A percentile compares a stretch with the other conserved stretches of the same genome.
Conservation (phyloP, 2,888 invertebrate genomes). For the Pomacea canaliculata region DNA sequence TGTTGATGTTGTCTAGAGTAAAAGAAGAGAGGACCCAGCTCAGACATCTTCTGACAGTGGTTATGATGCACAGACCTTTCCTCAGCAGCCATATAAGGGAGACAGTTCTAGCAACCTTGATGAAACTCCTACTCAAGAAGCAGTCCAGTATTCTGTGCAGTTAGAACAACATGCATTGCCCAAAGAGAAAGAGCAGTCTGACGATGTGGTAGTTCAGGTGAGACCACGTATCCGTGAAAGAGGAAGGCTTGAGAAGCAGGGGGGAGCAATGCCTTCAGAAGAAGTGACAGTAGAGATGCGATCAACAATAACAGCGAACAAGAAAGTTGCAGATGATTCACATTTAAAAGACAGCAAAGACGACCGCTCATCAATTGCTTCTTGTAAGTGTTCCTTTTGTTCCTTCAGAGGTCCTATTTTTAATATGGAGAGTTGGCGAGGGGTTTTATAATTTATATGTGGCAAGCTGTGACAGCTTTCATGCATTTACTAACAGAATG, state of each 20-base stretch:
- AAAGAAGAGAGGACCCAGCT: conserved; percentile 15
- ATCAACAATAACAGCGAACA: conserved; percentile 8
- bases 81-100: conserved; percentile 7
- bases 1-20: conserved; percentile 5
- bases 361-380: conserved; percentile 3
- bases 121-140: background rate
- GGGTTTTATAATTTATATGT: too few species aligned
- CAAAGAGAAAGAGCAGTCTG: too few species aligned
- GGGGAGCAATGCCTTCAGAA: background rate
- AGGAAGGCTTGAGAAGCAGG: too few species aligned
- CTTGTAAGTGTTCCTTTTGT: conserved; percentile 2
- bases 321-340: background rate
- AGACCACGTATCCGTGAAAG: too few species aligned
- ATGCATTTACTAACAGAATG: too few species aligned
- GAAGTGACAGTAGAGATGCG: conserved; percentile 16
- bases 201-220: too few species aligned
- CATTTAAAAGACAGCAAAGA: background rate
- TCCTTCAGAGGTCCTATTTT: too few species aligned
- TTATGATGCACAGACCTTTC: conserved; percentile 28
- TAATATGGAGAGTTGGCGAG: too few species aligned
- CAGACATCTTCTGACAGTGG: conserved; percentile 27
- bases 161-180: too few species aligned
- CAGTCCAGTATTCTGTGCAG: too few species aligned
- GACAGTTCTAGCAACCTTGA: conserved; percentile 22
- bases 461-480: too few species aligned